Conservation (phyloP, 2,888 invertebrate genomes). For the Athalia cordata region DNA sequence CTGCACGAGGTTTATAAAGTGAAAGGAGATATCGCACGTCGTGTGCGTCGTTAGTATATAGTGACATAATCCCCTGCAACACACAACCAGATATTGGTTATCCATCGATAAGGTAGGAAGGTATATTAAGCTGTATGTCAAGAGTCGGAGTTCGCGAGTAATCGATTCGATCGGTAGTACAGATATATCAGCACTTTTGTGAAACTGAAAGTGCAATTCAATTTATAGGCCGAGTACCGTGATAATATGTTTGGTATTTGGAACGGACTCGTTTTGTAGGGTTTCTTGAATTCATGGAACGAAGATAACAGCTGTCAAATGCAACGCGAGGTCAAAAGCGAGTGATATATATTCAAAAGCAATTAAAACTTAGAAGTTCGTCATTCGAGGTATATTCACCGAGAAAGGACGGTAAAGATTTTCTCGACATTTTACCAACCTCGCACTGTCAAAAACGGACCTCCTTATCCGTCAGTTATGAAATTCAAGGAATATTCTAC, state of each 20-base stretch:
- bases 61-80: conserved; percentile 28
- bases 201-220: not conserved
- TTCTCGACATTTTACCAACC: too few species aligned
- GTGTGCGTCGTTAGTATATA: not conserved
- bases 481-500: too few species aligned
- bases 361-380: not conserved
- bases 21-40: conserved; percentile 44
- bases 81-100: conserved; percentile 12
- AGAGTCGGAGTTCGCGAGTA: conserved; percentile 15
- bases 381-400: not conserved
- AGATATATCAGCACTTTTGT: not conserved
- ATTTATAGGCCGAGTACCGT: not conserved
- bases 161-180: not conserved
- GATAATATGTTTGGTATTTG: not conserved
- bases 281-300: not conserved
- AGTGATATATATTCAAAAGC: not conserved
- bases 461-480: too few species aligned
- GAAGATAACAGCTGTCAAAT: too few species aligned
- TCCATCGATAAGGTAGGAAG: conserved; percentile 7
- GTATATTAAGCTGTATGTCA: not conserved
- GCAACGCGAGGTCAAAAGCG: not conserved
- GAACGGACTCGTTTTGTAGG: not conserved
- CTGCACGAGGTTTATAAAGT: conserved; percentile 43
- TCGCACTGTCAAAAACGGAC: too few species aligned
- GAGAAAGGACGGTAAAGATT: not conserved